A percentile compares a stretch with the other conserved stretches of the same genome.
Conservation (phyloP, 1,140 invertebrate genomes). For the Eriosoma lanigerum region DNA sequence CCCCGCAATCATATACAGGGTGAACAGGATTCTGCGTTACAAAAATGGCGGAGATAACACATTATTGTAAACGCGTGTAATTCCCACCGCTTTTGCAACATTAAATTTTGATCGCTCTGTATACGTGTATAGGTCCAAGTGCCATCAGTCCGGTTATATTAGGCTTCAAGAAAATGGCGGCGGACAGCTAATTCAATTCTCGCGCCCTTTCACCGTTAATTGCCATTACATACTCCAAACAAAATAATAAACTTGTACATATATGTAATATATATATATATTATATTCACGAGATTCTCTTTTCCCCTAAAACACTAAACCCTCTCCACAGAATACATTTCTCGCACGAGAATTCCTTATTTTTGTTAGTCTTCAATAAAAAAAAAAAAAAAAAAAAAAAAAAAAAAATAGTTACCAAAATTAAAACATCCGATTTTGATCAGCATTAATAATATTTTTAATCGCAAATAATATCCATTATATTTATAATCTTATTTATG, state of each 20-base stretch:
- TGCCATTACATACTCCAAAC: slow-evolving; percentile 35
- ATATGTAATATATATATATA: background rate
- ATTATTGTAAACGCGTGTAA: background rate
- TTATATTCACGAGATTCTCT: background rate
- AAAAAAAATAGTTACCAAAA: too few species aligned
- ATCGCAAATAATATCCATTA: too few species aligned
- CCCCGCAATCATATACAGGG: background rate
- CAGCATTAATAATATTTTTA: too few species aligned
- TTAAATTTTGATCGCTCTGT: too few species aligned
- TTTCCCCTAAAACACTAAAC: background rate
- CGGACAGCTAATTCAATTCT: slow-evolving; percentile 20
- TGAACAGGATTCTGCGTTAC: too few species aligned
- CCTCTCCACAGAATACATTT: too few species aligned
- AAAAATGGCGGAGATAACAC: too few species aligned
- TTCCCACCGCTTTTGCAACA: too few species aligned
- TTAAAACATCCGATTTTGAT: too few species aligned
- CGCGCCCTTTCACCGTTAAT: slow-evolving; percentile 36
- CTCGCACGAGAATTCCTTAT: too few species aligned
- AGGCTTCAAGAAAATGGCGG: slow-evolving; percentile 35
- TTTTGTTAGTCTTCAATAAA: background rate
- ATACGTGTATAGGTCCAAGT: slow-evolving; percentile 15
- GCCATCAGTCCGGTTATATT: slow-evolving; percentile 36
- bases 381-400: too few species aligned
- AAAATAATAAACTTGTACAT: slow-evolving; percentile 21
- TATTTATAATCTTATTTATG: too few species aligned